phyloP scores from a whole-genome alignment of 2,797 vertebrate genomes.

The Sebastes taczanowskii region DNA sequence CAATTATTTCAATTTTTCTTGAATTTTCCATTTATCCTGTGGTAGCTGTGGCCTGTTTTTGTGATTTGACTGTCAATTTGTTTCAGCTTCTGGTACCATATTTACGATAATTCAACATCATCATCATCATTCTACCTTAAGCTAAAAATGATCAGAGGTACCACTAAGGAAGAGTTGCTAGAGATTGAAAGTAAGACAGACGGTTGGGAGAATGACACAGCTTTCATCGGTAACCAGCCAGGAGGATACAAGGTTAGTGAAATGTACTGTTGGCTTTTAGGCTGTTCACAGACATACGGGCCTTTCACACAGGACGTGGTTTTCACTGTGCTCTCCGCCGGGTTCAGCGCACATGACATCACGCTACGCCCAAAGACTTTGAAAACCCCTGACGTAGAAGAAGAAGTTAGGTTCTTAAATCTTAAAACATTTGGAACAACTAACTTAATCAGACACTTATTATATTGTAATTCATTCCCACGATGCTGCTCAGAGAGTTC shows the following conservation, averaged over 20 bases:
- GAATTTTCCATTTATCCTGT: background rate
- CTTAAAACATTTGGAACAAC: too few species aligned
- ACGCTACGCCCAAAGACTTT: too few species aligned
- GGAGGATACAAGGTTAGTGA: constrained; percentile 77
- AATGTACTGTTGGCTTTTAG: background rate
- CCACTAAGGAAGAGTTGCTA: background rate
- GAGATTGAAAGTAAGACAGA: constrained; percentile 25
- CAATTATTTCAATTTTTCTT: background rate
- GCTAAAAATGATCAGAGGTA: constrained; percentile 50
- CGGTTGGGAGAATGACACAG: constrained; percentile 72
- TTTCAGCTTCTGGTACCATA: constrained; percentile 84
- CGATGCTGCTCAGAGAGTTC: too few species aligned
- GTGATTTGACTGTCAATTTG: constrained; percentile 5
- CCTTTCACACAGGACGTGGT: too few species aligned
- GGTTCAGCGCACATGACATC: too few species aligned
- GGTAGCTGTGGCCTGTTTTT: background rate
- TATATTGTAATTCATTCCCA: too few species aligned
- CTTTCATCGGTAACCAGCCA: constrained; percentile 76
- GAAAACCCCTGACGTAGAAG: background rate
- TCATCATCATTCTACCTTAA: background rate
- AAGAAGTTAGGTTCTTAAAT: background rate
- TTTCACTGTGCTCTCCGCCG: too few species aligned
- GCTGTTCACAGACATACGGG: background rate
- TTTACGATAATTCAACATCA: constrained; percentile 10
- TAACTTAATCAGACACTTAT: too few species aligned